Conservation (phyloP, 2,888 invertebrate genomes). For the Hypomecis atomaria region DNA sequence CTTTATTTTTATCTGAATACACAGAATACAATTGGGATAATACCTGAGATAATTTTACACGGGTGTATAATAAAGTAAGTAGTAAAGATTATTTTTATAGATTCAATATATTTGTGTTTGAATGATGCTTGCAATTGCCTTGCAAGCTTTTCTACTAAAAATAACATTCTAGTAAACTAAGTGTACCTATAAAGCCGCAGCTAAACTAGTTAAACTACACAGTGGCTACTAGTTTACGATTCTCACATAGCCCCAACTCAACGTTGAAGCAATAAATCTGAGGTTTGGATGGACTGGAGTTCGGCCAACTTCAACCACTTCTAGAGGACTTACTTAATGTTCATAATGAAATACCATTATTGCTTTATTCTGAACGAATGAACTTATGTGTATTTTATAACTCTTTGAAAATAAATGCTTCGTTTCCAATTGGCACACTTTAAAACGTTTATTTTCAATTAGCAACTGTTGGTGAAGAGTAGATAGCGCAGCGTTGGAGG, state of each 20-base stretch:
- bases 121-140: too few relatives aligned
- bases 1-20: too few relatives aligned
- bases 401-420: slow-evolving; percentile 26
- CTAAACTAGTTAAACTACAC: not conserved
- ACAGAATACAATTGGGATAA: too few relatives aligned
- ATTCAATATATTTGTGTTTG: too few relatives aligned
- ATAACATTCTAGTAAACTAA: too few relatives aligned
- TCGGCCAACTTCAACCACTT: slow-evolving; percentile 48
- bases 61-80: too few relatives aligned
- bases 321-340: slow-evolving; percentile 42
- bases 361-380: slow-evolving; percentile 22
- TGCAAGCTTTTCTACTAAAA: too few relatives aligned
- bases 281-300: slow-evolving; percentile 42
- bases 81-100: too few relatives aligned
- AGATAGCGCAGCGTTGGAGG: slow-evolving; percentile 41
- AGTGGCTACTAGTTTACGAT: slow-evolving; percentile 22
- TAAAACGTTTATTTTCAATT: slow-evolving; percentile 59
- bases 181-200: not conserved
- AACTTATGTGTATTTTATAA: slow-evolving; percentile 20
- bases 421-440: slow-evolving; percentile 38
- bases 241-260: slow-evolving; percentile 29
- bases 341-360: slow-evolving; percentile 42
- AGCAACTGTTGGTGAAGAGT: slow-evolving; percentile 45
- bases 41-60: too few relatives aligned
- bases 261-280: slow-evolving; percentile 42